Evolutionary conservation across 2,888 invertebrate species (phyloP), one percentile per base, ranked within the genome.

Genomic region (Marasmarcha lunaedactyla): DNA sequence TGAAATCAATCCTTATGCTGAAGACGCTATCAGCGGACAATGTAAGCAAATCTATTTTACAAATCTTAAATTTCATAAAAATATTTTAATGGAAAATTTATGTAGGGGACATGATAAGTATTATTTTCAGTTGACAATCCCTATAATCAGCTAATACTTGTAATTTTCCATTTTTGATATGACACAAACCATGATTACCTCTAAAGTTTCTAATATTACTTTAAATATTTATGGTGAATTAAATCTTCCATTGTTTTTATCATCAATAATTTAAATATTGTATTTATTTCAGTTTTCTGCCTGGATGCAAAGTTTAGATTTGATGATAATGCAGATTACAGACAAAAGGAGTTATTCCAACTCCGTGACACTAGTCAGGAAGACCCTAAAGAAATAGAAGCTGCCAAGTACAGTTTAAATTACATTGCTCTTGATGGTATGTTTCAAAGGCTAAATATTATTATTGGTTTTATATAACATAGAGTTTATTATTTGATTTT

Each of bases 231-330:
- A n/a, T n/a, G n/a, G n/a, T n/a, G n/a, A n/a, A n/a, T n/a, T n/a
- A n/a, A n/a, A n/a, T n/a, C n/a, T n/a, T n/a, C n/a, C n/a, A n/a
- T n/a, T n/a, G n/a, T n/a, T n/a, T n/a, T n/a, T n/a, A n/a, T n/a
- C n/a, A n/a, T n/a, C n/a, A n/a, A n/a, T n/a, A n/a, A n/a, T n/a
- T n/a, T n/a, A n/a, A n/a, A n/a, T n/a, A n/a, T n/a, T n/a, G n/a
- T n/a, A n/a, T 33, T 13, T 38, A 36, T 14, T 43, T 37, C 62
- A 96, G 96, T 92, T 68, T 95, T 90, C 71, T 95, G 96, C 53
- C 85, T 98, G 69, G 97, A 98, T 76, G 96, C 96, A 50, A 98
- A 98, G 71, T 91, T 97, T 70, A 89, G 95, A 57, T 97, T 97
- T 63, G 97, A 98, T 63, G 97, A 97, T 74, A 98, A 97, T 63